phyloP scores from a whole-genome alignment of 1,140 invertebrate species.

The Melitaea cinxia region DNA sequence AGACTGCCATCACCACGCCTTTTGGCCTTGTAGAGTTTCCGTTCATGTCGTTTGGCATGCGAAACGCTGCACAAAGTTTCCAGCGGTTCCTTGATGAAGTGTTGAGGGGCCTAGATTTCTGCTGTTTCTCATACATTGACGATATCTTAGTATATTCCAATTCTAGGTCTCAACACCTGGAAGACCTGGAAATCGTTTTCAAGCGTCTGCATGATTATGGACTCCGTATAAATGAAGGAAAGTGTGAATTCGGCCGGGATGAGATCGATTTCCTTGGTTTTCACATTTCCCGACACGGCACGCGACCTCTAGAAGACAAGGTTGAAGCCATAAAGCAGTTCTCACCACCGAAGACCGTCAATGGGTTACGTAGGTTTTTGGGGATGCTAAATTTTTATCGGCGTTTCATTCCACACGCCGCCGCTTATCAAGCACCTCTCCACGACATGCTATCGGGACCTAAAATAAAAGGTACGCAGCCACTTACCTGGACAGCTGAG shows the following conservation, averaged over 20 bases:
- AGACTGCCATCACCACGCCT: slow-evolving; percentile 51
- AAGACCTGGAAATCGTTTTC: neutral
- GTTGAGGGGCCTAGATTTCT: slow-evolving; percentile 53
- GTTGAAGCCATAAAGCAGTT: neutral
- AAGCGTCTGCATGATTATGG: neutral
- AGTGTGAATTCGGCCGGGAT: neutral
- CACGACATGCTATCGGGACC: too few relatives aligned
- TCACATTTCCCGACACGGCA: neutral
- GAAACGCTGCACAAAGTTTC: slow-evolving; percentile 69
- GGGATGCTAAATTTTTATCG: neutral
- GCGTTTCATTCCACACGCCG: neutral
- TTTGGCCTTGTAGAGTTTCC: slow-evolving; percentile 64
- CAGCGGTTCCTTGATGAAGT: slow-evolving; percentile 77
- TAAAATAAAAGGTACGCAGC: too few relatives aligned
- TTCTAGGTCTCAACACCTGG: neutral
- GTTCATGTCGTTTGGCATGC: slow-evolving; percentile 62
- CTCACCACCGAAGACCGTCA: neutral
- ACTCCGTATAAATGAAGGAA: neutral
- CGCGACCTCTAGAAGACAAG: neutral
- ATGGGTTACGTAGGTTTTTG: neutral
- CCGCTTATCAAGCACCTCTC: too few relatives aligned
- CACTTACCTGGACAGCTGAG: too few relatives aligned
- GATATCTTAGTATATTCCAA: neutral
- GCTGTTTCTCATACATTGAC: neutral
- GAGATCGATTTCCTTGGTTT: neutral